Conservation (phyloP, 1,140 invertebrate genomes). For the Elymnias hypermnestra region DNA sequence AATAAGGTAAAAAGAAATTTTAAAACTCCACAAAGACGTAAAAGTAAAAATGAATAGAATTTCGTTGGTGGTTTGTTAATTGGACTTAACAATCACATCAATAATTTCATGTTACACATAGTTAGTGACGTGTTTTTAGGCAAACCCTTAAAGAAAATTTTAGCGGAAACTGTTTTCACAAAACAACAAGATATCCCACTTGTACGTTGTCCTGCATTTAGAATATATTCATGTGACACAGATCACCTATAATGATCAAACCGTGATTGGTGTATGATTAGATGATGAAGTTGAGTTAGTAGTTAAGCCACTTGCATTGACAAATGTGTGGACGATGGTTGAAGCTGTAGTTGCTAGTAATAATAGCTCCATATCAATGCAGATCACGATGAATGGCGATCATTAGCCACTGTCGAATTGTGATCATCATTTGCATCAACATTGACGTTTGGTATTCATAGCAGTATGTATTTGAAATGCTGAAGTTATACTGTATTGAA, state of each 20-base stretch:
- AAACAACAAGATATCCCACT: too few species aligned
- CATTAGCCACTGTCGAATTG: slow-evolving; percentile 43
- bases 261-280: slow-evolving; percentile 27
- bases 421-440: slow-evolving; percentile 44
- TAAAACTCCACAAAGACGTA: too few species aligned
- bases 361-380: slow-evolving; percentile 56
- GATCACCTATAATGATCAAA: slow-evolving; percentile 4
- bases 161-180: too few species aligned
- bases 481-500: not conserved
- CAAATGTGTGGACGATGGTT: slow-evolving; percentile 35
- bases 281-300: slow-evolving; percentile 33
- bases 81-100: too few species aligned
- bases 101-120: too few species aligned
- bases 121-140: too few species aligned
- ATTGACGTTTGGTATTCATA: slow-evolving; percentile 39
- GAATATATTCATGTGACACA: slow-evolving; percentile 1
- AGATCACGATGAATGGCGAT: slow-evolving; percentile 62
- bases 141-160: too few species aligned
- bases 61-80: too few species aligned
- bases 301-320: slow-evolving; percentile 34
- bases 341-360: slow-evolving; percentile 44
- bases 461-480: slow-evolving; percentile 11
- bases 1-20: too few species aligned
- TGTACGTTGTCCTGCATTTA: not conserved
- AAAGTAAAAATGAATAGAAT: too few species aligned